A percentile compares a stretch with the other conserved stretches of the same genome.
Conservation (phyloP, 2,113 vertebrate genomes). For the Pterocles orientalis region DNA sequence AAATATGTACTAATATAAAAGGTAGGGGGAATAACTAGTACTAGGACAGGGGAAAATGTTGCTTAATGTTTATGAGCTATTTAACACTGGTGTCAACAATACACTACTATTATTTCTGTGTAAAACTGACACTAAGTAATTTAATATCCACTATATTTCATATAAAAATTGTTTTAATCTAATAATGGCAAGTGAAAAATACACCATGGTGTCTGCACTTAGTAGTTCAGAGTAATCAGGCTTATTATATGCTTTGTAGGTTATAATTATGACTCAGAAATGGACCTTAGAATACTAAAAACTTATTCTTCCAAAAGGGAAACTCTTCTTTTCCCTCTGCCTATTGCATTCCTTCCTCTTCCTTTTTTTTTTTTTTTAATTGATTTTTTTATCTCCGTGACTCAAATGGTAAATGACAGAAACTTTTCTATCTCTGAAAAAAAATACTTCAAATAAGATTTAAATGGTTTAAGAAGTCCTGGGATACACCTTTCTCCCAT, state of each 20-base stretch:
- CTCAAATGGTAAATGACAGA: background rate
- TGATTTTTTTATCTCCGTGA: background rate
- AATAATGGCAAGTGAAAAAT: slow-evolving; percentile 8
- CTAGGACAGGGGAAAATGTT: background rate
- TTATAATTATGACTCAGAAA: slow-evolving; percentile 29
- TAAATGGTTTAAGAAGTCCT: slow-evolving; percentile 10
- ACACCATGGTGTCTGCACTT: background rate
- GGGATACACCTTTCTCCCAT: background rate
- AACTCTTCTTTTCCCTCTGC: background rate
- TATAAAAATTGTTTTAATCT: slow-evolving; percentile 7
- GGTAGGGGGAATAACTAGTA: background rate
- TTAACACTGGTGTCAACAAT: background rate
- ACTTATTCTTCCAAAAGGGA: background rate
- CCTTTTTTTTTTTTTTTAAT: background rate
- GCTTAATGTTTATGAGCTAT: slow-evolving; percentile 10
- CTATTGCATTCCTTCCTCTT: background rate
- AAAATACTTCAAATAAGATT: background rate
- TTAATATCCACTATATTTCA: background rate
- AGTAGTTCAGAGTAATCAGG: background rate
- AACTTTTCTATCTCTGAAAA: background rate
- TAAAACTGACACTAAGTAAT: background rate
- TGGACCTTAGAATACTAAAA: background rate
- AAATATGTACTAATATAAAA: background rate
- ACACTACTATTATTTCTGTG: background rate
- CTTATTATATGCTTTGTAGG: background rate